Percentiles rank a stretch among this genome's conserved stretches.
phyloP scores from a whole-genome alignment of 2,113 vertebrate species.

The Mastomys natalensis region DNA sequence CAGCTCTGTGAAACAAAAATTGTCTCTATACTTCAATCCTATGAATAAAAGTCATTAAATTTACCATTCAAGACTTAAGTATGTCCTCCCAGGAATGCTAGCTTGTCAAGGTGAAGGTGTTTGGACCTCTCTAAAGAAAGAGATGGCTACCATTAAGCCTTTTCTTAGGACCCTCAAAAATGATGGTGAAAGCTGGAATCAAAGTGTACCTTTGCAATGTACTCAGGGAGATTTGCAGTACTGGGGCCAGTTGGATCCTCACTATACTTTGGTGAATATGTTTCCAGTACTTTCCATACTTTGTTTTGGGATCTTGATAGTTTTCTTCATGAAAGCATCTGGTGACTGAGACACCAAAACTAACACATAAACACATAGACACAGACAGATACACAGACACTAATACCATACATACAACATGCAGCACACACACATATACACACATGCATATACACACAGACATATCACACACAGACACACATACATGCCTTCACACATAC shows the following conservation, averaged over 20 bases:
- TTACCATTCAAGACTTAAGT: not conserved
- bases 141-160: rapidly evolving
- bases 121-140: not conserved
- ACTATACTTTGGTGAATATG: not conserved
- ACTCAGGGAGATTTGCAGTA: not conserved
- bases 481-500: too few relatives aligned
- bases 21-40: too few relatives aligned
- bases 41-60: not conserved
- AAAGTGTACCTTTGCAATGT: rapidly evolving
- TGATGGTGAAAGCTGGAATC: not conserved
- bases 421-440: not conserved
- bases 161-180: not conserved
- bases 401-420: not conserved
- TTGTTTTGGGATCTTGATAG: not conserved
- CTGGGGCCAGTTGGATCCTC: not conserved
- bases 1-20: not conserved
- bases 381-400: not conserved
- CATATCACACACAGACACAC: not conserved
- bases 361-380: not conserved
- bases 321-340: not conserved
- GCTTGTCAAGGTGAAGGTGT: rapidly evolving
- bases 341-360: not conserved
- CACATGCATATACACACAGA: not conserved
- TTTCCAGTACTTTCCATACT: not conserved
- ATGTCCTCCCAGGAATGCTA: not conserved